Evolutionary conservation across 2,113 vertebrate species (phyloP), one percentile per base, ranked within the genome.

Genomic region (Neodontobutis hainanensis): DNA sequence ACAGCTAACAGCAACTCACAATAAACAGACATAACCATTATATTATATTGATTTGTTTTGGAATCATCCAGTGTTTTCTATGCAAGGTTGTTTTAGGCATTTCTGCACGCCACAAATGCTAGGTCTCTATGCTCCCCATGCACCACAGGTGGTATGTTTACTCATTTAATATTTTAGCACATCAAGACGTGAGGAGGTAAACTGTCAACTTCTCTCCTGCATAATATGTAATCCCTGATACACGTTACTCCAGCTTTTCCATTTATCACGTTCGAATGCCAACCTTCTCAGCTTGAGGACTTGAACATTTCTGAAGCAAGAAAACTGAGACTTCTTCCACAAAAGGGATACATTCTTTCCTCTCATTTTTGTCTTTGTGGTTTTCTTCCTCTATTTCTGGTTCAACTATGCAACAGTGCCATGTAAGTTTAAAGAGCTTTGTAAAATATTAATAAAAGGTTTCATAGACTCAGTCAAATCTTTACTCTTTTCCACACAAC

Each of bases 341-440:
- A 65, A 51, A 60, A 40, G 15, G 56, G 43, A 60, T n/a, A 19
- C 4, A 40, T 44, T 9, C 16, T 48, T 52, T 8, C 62, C 58
- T 32, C 65, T 82, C 52, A 64, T 74, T 85, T 68, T 60, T 52
- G 42, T 47, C 57, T 68, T 68, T 58, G n/a, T 68, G 68, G 47
- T 59, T 74, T 57, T 4, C 36, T 47, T 67, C 43, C 15, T 66
- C 59, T 49, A 16, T 36, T 11, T 73, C 51, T 43, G 44, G 46
- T 70, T 75, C 73, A 64, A 66, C 57, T 12, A 52, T 47, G 46
- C 68, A 70, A 65, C 15, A 50, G 61, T 49, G 65, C 38, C 70
- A 67, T 78, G 79, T 70, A 70, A 70, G 49, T 84, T 82, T 75
- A 65, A 82, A 81, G 43, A 81, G 74, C 67, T 63, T 50, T 66